Base-by-base conservation (phyloP, 2,797 vertebrate genomes). In the Ctenopoma kingsleyae region DNA sequence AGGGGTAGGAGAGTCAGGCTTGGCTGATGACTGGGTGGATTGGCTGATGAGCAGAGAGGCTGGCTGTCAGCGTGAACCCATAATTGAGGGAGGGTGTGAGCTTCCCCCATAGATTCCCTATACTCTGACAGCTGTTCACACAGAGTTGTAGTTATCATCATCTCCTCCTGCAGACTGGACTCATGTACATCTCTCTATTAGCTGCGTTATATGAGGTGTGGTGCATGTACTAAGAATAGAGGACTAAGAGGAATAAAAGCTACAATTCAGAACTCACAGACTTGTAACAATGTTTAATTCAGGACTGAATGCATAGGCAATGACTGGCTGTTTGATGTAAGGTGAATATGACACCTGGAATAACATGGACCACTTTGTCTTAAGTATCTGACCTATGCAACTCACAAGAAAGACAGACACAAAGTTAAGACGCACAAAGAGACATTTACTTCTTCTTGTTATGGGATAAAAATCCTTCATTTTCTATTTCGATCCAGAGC, bases 61-160 rank as follows among this genome's bases (percentile, higher is more conserved):
- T 69, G 71, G 74, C 79, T 84, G 88, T 87, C 87, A 90, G 74
- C 38, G 63, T 7, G 32, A 86, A 76, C 47, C 85, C 81, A 84
- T 92, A 91, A 93, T 93, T 90, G 87, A 89, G 74, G 79, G 72
- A 79, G 77, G 80, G 83, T 73, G 82, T 79, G 64, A 77, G 74
- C 50, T 63, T 58, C 38, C 80, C 72, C 62, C 81, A 63, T 76
- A 62, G 78, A 84, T 69, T 84, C 71, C 65, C 76, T 76, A 58
- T 75, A 80, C 71, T 65, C 69, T 84, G 86, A 88, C 83, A 85
- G 84, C 73, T 81, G 73, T 70, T 82, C 75, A 72, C 62, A 73
- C 51, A 11, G 32, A 75, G 61, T 59, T 20, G 9, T 20, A 66
- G 64, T 61, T 77, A 83, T 80, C 74, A 71, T 78, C 61, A 59